phyloP scores from a whole-genome alignment of 2,797 vertebrate species.

The Aeoliscus strigatus region DNA sequence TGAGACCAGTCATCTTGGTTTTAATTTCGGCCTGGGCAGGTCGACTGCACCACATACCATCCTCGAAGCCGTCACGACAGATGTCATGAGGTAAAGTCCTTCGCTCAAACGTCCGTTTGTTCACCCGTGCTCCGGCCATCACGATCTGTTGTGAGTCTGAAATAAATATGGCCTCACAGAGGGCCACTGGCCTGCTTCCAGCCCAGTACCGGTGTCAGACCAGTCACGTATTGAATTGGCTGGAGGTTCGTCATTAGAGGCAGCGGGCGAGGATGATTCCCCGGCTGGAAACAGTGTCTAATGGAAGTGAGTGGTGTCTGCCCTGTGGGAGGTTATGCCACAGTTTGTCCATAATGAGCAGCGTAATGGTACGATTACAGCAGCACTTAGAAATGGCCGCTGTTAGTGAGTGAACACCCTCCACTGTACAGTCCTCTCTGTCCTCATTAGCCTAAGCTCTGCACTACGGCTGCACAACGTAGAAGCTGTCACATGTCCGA shows the following conservation, averaged over 20 bases:
- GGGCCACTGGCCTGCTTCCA: constrained; percentile 46
- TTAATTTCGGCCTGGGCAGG: too few species aligned
- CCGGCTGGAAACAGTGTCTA: constrained; percentile 60
- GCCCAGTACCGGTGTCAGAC: constrained; percentile 35
- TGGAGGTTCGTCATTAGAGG: constrained; percentile 54
- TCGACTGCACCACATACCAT: too few species aligned
- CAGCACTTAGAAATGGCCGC: constrained; percentile 65
- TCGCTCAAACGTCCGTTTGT: constrained; percentile 31
- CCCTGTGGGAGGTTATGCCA: constrained; percentile 71
- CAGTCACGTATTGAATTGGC: constrained; percentile 46
- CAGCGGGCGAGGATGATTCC: constrained; percentile 51
- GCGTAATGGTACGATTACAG: constrained; percentile 73
- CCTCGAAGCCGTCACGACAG: too few species aligned
- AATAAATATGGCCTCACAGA: constrained; percentile 46
- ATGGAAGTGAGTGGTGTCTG: constrained; percentile 68
- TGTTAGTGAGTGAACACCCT: constrained; percentile 43
- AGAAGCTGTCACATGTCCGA: too few species aligned
- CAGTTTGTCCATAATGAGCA: constrained; percentile 73
- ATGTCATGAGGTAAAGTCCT: constrained; percentile 45
- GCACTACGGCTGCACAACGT: too few species aligned
- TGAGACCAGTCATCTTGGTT: too few species aligned
- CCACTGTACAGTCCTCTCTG: constrained; percentile 30
- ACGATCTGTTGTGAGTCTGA: constrained; percentile 37
- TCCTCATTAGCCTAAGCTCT: constrained; percentile 45
- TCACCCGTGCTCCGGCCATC: constrained; percentile 45